Evolutionary conservation across 23 tunicate species (phyloP).

Genomic region (Pegea sp.): DNA sequence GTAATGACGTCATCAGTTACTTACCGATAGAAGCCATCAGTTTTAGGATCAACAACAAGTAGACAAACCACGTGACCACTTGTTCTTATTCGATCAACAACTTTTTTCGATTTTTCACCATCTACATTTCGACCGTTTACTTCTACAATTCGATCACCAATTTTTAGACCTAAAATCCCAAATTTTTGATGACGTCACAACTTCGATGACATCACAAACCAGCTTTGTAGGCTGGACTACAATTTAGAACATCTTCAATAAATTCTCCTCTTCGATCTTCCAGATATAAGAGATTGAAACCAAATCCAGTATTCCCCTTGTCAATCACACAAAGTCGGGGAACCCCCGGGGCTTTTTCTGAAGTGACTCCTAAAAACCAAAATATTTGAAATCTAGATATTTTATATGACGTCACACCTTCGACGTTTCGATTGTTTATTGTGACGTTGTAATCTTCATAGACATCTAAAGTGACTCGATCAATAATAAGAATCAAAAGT

Average conservation of each 20-base stretch:
- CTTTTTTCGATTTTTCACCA: constrained; percentile 61
- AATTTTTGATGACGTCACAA: background rate
- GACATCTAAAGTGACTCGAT: constrained; percentile 29
- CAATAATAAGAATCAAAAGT: constrained; percentile 38
- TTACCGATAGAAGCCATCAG: constrained; percentile 89
- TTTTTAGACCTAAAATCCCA: constrained; percentile 35
- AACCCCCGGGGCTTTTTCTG: constrained; percentile 23
- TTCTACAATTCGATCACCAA: constrained; percentile 94
- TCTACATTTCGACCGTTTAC: constrained; percentile 81
- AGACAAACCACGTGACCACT: constrained; percentile 42
- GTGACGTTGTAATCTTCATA: constrained; percentile 62
- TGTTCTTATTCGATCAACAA: constrained; percentile 65
- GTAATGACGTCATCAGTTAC: too few species aligned
- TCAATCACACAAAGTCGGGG: constrained; percentile 61
- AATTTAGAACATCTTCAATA: constrained; percentile 54
- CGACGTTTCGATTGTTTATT: constrained; percentile 70
- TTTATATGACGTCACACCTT: constrained; percentile 14
- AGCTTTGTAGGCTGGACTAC: constrained; percentile 55
- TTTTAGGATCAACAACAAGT: constrained; percentile 89
- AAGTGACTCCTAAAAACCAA: constrained; percentile 35
- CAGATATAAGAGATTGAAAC: constrained; percentile 78
- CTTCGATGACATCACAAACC: constrained; percentile 8
- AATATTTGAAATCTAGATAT: background rate
- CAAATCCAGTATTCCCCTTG: constrained; percentile 47
- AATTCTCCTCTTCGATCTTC: constrained; percentile 98